Evolutionary conservation across 2,113 vertebrate species (phyloP).

Genomic region (Leptobrachium leishanense): DNA sequence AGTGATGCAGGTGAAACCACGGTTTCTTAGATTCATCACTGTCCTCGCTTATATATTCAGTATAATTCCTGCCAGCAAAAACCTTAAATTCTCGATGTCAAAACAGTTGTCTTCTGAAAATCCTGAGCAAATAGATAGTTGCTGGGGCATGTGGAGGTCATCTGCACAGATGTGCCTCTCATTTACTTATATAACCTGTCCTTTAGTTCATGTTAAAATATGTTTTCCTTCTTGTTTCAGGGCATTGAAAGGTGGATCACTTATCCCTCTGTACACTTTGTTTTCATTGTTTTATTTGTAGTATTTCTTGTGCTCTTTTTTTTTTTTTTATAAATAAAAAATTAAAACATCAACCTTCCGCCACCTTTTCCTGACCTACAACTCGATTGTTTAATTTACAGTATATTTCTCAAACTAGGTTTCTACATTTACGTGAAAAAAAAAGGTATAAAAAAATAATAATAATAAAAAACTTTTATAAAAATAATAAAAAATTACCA

Average conservation of each 20-base stretch:
- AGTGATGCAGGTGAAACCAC: no score
- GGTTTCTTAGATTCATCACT: no score
- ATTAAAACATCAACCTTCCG: constrained; percentile 65
- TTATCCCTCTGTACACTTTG: constrained; percentile 18
- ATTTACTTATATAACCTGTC: constrained; percentile 28
- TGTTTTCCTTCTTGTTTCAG: constrained; percentile 28
- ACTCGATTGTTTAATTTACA: no score
- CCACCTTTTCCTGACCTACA: no score
- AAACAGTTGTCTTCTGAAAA: constrained; percentile 51
- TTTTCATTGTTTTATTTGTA: not conserved
- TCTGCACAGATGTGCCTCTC: constrained; percentile 41
- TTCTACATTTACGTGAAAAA: no score
- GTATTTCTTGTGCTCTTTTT: constrained; percentile 10
- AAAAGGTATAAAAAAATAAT: no score
- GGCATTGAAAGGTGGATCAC: constrained; percentile 28
- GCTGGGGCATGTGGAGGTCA: constrained; percentile 51
- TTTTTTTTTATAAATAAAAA: constrained; percentile 37
- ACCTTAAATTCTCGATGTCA: constrained; percentile 13
- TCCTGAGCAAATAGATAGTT: constrained; percentile 36
- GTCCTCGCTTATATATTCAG: no score
- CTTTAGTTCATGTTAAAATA: constrained; percentile 37
- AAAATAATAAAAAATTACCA: no score
- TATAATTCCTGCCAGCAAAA: not conserved
- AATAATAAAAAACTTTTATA: no score
- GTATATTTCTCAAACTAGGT: no score